Conservation (phyloP, 23 tunicate genomes). For the Phallusia fumigata region DNA sequence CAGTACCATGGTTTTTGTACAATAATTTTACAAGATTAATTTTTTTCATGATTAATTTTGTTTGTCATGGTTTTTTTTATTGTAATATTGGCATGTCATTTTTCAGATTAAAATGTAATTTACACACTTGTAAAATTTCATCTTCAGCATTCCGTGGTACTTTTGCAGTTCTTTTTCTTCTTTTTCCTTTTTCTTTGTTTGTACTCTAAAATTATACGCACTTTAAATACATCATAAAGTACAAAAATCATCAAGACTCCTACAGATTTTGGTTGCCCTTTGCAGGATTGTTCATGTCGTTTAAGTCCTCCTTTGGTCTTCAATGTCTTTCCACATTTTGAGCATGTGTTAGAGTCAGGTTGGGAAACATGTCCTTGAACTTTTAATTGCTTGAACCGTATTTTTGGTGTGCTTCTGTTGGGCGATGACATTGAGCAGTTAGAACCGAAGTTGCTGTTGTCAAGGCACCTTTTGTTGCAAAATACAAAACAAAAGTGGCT, state of each 20-base stretch:
- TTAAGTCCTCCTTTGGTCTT: background rate
- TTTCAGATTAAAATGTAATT: too few species aligned
- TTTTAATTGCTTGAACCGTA: background rate
- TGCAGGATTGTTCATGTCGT: background rate
- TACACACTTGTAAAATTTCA: conserved; percentile 3
- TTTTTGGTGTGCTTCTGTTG: background rate
- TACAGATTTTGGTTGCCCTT: background rate
- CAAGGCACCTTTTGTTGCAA: background rate
- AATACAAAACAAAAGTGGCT: too few species aligned
- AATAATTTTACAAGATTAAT: too few species aligned
- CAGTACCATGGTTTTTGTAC: too few species aligned
- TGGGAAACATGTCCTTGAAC: background rate
- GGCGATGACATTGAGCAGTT: background rate
- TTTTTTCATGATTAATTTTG: too few species aligned
- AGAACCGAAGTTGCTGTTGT: background rate
- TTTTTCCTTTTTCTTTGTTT: background rate
- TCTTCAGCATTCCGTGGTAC: background rate
- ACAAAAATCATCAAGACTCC: background rate
- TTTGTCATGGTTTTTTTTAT: too few species aligned
- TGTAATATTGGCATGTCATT: too few species aligned
- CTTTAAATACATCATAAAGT: background rate
- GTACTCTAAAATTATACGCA: background rate
- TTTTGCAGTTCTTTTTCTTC: conserved; percentile 5
- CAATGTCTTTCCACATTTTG: background rate
- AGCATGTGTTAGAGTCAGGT: background rate